Conservation (phyloP, 2,113 vertebrate genomes). For the Opisthocomus hoazin region DNA sequence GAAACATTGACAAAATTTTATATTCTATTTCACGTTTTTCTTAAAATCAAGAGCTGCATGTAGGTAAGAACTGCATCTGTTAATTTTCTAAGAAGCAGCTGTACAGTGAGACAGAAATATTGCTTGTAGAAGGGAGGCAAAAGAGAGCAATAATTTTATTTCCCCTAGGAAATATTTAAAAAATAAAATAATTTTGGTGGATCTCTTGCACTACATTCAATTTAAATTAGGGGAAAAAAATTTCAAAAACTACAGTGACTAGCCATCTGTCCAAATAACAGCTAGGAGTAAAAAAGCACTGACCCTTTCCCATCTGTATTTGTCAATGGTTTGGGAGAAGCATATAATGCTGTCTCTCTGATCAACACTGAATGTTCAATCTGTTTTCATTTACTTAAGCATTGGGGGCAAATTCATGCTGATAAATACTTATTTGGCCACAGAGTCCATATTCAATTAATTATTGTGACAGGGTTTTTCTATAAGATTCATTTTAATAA, state of each 20-base stretch:
- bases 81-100: not conserved
- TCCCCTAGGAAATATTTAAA: not conserved
- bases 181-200: not conserved
- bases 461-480: not conserved
- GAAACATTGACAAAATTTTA: not conserved
- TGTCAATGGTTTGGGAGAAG: not conserved
- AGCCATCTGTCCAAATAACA: constrained; percentile 50
- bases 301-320: constrained; percentile 33
- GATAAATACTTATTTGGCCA: constrained; percentile 9
- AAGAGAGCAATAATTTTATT: not conserved
- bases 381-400: not conserved
- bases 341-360: not conserved
- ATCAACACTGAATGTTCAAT: not conserved
- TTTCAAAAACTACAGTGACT: not conserved
- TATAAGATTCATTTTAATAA: not conserved
- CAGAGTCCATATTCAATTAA: not conserved
- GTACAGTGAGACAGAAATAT: not conserved
- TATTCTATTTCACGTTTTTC: not conserved
- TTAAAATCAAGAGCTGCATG: not conserved
- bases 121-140: not conserved
- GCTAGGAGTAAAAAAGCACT: constrained; percentile 6
- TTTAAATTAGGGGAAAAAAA: constrained; percentile 1
- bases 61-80: not conserved
- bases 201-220: constrained; percentile 38
- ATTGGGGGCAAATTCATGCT: not conserved